Evolutionary conservation across 2,797 vertebrate genomes (phyloP).

Genomic region (Myotis vivesi): DNA sequence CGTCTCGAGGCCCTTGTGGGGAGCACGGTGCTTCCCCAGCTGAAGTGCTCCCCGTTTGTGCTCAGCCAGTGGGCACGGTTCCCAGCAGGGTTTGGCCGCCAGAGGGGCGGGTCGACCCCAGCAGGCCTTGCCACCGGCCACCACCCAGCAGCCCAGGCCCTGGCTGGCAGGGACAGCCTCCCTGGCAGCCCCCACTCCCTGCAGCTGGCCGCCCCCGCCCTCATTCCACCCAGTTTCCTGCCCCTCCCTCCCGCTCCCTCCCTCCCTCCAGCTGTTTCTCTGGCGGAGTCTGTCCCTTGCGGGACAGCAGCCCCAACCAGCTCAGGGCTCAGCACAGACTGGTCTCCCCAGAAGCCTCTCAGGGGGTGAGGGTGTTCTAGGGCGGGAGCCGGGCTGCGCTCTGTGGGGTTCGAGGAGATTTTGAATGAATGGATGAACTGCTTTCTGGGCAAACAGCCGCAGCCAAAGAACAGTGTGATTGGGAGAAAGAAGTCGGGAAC

Average conservation of each 20-base stretch:
- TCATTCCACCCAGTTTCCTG: constrained; percentile 48
- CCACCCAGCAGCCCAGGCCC: background rate
- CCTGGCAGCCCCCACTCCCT: background rate
- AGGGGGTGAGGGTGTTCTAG: background rate
- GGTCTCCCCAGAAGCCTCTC: background rate
- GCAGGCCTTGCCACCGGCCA: background rate
- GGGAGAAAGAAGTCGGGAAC: background rate
- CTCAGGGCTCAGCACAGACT: background rate
- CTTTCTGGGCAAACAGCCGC: background rate
- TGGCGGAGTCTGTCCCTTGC: constrained; percentile 41
- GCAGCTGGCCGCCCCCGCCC: constrained; percentile 63
- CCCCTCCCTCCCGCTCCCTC: constrained; percentile 46
- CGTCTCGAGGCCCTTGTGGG: background rate
- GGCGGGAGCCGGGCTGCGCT: accelerated
- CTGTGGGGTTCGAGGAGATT: background rate
- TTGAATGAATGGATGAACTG: background rate
- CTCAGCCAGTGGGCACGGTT: background rate
- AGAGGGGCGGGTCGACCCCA: background rate
- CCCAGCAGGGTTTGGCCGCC: background rate
- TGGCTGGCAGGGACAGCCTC: background rate
- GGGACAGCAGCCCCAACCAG: background rate
- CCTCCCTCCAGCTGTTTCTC: constrained; percentile 72
- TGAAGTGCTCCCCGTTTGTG: background rate
- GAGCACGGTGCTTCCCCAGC: accelerated
- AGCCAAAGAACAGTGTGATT: background rate